phyloP scores from a whole-genome alignment of 2,113 vertebrate genomes.

The Euleptes europaea region DNA sequence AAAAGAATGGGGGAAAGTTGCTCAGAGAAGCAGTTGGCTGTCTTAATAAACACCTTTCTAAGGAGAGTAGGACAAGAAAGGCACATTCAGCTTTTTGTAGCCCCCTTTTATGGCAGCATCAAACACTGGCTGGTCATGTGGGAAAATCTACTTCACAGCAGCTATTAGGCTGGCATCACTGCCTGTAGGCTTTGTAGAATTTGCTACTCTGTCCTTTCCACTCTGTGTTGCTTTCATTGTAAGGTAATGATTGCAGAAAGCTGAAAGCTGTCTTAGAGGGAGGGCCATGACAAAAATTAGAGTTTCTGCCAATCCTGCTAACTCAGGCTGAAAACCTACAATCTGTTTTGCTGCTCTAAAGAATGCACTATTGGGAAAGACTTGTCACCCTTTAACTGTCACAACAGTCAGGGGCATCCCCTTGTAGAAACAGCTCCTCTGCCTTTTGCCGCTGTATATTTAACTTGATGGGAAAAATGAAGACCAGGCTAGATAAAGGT shows the following conservation, averaged over 20 bases:
- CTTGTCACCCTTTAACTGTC: neutral
- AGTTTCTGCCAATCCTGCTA: conserved; percentile 60
- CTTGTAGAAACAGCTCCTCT: conserved; percentile 22
- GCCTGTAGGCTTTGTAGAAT: neutral
- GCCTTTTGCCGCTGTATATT: conserved; percentile 3
- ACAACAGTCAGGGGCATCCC: conserved; percentile 12
- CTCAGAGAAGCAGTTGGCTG: neutral
- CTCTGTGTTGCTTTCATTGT: conserved; percentile 40
- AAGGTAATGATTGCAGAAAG: conserved; percentile 49
- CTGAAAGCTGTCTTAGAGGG: conserved; percentile 35
- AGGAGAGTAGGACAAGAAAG: neutral
- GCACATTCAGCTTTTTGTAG: neutral
- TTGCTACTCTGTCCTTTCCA: neutral
- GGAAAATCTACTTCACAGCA: neutral
- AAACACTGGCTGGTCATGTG: neutral
- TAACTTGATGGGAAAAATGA: neutral
- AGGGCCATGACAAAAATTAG: conserved; percentile 44
- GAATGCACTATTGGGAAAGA: neutral
- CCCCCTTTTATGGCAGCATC: neutral
- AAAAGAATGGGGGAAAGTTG: neutral
- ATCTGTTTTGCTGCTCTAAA: conserved; percentile 29
- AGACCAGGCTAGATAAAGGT: neutral
- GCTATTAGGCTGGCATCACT: neutral
- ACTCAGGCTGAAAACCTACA: conserved; percentile 45
- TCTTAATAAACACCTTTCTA: neutral